Conservation (phyloP, 1,140 invertebrate genomes). For the Drosophila triauraria region DNA sequence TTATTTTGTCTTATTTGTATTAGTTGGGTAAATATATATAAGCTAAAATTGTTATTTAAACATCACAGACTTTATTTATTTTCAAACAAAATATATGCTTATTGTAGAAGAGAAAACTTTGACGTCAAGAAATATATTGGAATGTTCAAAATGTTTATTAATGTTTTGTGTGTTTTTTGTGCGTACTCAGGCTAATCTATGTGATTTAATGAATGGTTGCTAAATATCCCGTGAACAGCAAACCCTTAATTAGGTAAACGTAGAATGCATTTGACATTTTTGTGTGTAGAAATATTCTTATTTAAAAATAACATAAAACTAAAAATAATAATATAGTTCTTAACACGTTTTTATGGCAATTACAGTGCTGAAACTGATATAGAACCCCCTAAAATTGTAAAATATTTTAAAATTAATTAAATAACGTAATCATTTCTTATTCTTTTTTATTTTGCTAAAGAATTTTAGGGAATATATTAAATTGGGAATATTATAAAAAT, state of each 20-base stretch:
- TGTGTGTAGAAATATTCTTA: neutral
- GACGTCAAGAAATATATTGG: conserved; percentile 30
- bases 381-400: no score
- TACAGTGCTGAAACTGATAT: no score
- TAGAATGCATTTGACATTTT: neutral
- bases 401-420: no score
- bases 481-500: no score
- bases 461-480: no score
- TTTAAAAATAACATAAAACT: neutral
- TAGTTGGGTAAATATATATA: neutral
- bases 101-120: conserved; percentile 9
- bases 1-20: neutral
- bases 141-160: conserved; percentile 9
- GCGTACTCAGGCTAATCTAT: conserved; percentile 17
- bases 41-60: neutral
- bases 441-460: no score
- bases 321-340: no score
- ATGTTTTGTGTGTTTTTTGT: conserved; percentile 3
- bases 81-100: conserved; percentile 5
- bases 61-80: neutral
- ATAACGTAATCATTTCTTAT: no score
- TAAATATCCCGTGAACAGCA: conserved; percentile 3
- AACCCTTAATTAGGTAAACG: neutral
- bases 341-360: no score
- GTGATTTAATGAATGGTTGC: conserved; percentile 21